Evolutionary conservation across 2,113 vertebrate species (phyloP), one percentile per base, ranked within the genome.

Genomic region (Scolopax mira): DNA sequence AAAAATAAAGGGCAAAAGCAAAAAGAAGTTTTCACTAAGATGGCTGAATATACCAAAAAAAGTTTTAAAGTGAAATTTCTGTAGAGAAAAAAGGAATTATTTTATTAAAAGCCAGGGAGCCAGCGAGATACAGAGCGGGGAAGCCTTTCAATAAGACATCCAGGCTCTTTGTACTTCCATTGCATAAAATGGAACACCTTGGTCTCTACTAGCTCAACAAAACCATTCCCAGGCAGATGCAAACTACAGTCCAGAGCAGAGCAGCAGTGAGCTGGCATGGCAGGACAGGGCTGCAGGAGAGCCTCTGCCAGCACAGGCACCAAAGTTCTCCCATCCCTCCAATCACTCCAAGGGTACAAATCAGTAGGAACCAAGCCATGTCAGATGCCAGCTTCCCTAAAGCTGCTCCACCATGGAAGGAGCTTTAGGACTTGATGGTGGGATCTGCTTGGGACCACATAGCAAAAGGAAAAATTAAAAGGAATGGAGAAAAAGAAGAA

Each of bases 91-190:
- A 54, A 55, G 8, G 13, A 49, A 61, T 31, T 66, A 37, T 65
- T 61, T 85, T n/a, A 18, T 37, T 73, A 16, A 73, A 84, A 64
- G 24, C 28, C 25, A 7, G 3, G 33, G 2, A n/a, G n/a, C n/a
- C n/a, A n/a, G n/a, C n/a, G 9, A 3, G 3, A 21, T 41, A 30
- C 25, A n/a, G 15, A 23, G 13, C 1, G 0, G 8, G 28, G 19
- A 67, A 84, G 9, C 23, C 4, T 84, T 67, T 18, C 19, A 49
- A 6, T 52, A 57, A 85, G 37, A 39, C 5, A 41, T 54, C 13
- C 41, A 52, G 46, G 14, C 4, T 80, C 42, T 25, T 22, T 7
- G 4, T 44, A 65, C 39, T 37, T 85, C 35, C 27, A 39, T 24
- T 85, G 64, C 58, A 30, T 51, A 65, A 54, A 73, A n/a, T n/a